These are phyloP conservation scores for Oxyscelio sp. DNA, from an alignment of 2,888 invertebrate genomes.

Conservation along the genomic window DNA sequence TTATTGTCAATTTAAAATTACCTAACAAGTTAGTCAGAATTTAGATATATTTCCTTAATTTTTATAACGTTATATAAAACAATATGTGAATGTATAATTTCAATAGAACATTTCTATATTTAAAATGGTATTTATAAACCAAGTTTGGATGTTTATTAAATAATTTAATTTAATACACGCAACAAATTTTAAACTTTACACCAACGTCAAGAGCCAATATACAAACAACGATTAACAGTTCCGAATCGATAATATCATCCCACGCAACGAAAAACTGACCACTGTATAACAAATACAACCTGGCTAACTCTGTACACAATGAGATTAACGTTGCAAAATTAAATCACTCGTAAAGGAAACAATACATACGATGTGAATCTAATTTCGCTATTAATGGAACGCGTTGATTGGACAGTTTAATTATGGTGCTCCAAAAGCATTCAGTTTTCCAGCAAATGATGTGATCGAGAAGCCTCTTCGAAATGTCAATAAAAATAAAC, in stretches of 20 bases:
- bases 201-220: not conserved
- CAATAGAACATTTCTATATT: no score
- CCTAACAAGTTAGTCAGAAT: no score
- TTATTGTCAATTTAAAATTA: no score
- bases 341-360: not conserved
- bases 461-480: not conserved
- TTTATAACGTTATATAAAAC: no score
- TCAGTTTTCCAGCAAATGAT: constrained; percentile 5
- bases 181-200: no score
- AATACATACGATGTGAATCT: not conserved
- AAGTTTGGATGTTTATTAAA: no score
- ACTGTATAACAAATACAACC: not conserved
- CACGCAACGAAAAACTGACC: not conserved
- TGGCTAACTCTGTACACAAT: not conserved
- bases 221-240: not conserved
- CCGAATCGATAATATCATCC: not conserved
- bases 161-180: no score
- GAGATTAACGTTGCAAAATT: not conserved
- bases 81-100: no score
- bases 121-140: no score
- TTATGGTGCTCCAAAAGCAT: constrained; percentile 12
- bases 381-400: constrained; percentile 12
- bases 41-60: no score
- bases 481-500: constrained; percentile 22
- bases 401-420: not conserved